phyloP scores from a whole-genome alignment of 2,113 vertebrate species.

The Scartelaos histophorus region DNA sequence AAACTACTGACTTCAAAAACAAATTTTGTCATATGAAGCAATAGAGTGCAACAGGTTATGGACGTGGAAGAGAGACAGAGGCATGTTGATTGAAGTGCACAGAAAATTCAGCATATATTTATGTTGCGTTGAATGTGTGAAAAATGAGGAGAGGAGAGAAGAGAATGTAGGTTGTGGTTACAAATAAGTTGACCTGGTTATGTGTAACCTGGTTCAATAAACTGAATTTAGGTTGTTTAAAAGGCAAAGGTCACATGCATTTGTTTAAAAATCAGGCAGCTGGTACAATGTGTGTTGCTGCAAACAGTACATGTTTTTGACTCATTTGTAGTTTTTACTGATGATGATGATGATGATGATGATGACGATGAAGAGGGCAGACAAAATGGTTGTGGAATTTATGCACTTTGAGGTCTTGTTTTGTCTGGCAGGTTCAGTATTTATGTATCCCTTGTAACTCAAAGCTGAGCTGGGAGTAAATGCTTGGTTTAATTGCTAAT shows the following conservation, averaged over 20 bases:
- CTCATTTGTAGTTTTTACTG: slow-evolving; percentile 16
- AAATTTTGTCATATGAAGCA: background rate
- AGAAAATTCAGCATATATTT: slow-evolving; percentile 30
- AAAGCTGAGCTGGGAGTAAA: slow-evolving; percentile 68
- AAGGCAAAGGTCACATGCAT: slow-evolving; percentile 1
- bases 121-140: slow-evolving; percentile 14
- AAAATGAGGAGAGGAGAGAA: slow-evolving; percentile 4
- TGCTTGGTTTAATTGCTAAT: slow-evolving; percentile 50
- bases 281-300: slow-evolving; percentile 13
- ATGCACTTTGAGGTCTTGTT: slow-evolving; percentile 36
- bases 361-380: background rate
- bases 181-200: background rate
- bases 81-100: slow-evolving; percentile 43
- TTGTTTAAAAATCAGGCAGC: slow-evolving; percentile 14
- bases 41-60: slow-evolving; percentile 1
- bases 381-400: slow-evolving; percentile 7
- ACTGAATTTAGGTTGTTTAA: slow-evolving; percentile 2
- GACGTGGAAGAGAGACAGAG: background rate
- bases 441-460: slow-evolving; percentile 55
- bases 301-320: slow-evolving; percentile 14
- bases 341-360: background rate
- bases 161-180: background rate
- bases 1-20: slow-evolving; percentile 21
- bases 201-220: background rate
- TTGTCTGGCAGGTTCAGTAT: slow-evolving; percentile 74